Evolutionary conservation across 2,113 vertebrate genomes (phyloP).

Genomic region (Carassius carassius): DNA sequence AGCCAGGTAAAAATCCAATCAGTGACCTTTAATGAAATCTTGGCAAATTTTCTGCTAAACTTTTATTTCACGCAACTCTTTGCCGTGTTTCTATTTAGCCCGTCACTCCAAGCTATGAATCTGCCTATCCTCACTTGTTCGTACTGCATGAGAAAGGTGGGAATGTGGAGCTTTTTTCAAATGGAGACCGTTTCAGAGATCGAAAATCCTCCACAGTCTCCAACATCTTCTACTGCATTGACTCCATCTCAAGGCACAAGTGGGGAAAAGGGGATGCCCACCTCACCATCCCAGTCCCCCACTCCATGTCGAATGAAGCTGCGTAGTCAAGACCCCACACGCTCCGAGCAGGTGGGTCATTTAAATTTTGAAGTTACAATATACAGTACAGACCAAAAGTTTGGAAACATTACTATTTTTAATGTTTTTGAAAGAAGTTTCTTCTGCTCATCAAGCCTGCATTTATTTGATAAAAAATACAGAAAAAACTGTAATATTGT

Average conservation of each 20-base stretch:
- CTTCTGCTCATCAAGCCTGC: too few relatives aligned
- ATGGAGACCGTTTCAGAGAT: slow-evolving; percentile 75
- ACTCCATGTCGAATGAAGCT: slow-evolving; percentile 88
- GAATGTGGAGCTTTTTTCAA: slow-evolving; percentile 91
- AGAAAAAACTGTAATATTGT: too few relatives aligned
- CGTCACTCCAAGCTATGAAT: slow-evolving; percentile 69
- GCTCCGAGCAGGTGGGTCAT: slow-evolving; percentile 79
- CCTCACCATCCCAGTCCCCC: slow-evolving; percentile 72
- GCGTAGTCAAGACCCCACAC: slow-evolving; percentile 82
- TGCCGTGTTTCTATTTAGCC: slow-evolving; percentile 63
- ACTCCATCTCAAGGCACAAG: slow-evolving; percentile 63
- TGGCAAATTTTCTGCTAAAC: neutral
- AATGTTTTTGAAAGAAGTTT: too few relatives aligned
- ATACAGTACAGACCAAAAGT: too few relatives aligned
- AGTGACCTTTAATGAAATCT: neutral
- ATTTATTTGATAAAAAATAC: too few relatives aligned
- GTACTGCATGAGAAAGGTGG: slow-evolving; percentile 89
- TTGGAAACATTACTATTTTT: too few relatives aligned
- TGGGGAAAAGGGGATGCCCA: slow-evolving; percentile 62
- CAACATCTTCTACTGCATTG: slow-evolving; percentile 21
- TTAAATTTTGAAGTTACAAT: neutral
- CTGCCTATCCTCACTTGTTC: slow-evolving; percentile 86
- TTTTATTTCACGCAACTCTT: neutral
- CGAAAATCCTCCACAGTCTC: slow-evolving; percentile 57
- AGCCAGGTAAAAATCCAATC: slow-evolving; percentile 73